Evolutionary conservation across 2,888 invertebrate genomes (phyloP).

Genomic region (Drosophila neotestacea): DNA sequence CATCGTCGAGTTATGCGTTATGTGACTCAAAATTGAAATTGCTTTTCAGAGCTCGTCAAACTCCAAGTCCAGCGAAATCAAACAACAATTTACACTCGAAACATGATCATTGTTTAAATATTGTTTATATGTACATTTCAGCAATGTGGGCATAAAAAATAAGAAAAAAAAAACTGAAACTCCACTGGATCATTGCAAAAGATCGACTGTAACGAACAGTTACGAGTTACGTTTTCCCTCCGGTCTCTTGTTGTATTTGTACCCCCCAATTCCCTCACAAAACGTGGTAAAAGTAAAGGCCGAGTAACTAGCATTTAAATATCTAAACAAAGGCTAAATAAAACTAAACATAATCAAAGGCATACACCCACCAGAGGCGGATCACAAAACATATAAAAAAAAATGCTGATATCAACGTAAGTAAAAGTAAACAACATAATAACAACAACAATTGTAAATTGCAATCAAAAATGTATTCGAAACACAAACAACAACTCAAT

Average conservation of each 20-base stretch:
- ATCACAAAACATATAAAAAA: constrained; percentile 49
- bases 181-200: constrained; percentile 66
- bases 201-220: constrained; percentile 49
- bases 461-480: constrained; percentile 50
- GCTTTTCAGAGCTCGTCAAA: constrained; percentile 55
- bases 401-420: constrained; percentile 81
- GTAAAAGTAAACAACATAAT: constrained; percentile 57
- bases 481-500: constrained; percentile 33
- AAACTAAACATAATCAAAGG: constrained; percentile 46
- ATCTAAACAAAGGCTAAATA: constrained; percentile 56
- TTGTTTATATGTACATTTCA: constrained; percentile 62
- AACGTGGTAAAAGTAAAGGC: constrained; percentile 58
- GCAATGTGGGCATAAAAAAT: constrained; percentile 74
- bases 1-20: constrained; percentile 10
- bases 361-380: constrained; percentile 47
- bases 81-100: constrained; percentile 61
- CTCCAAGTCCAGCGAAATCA: constrained; percentile 52
- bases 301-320: constrained; percentile 68
- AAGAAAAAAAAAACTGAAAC: constrained; percentile 22
- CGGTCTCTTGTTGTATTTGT: constrained; percentile 11
- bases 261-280: not conserved
- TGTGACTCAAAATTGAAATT: constrained; percentile 31
- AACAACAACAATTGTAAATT: constrained; percentile 53
- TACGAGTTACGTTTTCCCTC: constrained; percentile 49
- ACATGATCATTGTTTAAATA: constrained; percentile 60